phyloP scores from a whole-genome alignment of 35 echinoderm and acorn worm genomes.

The Eucidaris tribuloides region DNA sequence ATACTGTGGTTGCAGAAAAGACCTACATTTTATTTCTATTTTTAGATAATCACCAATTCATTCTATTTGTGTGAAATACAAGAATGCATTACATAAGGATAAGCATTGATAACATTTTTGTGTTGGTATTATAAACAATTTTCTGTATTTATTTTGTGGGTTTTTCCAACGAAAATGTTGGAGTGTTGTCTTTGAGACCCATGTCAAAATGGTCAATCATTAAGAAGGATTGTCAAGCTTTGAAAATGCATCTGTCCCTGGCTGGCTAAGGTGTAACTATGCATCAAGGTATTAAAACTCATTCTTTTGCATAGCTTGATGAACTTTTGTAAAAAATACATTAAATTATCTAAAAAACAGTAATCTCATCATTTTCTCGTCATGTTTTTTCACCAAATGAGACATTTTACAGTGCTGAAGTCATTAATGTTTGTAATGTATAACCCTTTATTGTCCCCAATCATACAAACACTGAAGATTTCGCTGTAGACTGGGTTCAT shows the following conservation, averaged over 20 bases:
- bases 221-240: background rate
- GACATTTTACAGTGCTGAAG: background rate
- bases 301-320: no score
- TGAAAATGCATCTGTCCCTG: background rate
- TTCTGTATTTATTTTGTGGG: background rate
- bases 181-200: conserved; percentile 1
- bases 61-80: no score
- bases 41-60: no score
- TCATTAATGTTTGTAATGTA: background rate
- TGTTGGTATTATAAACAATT: background rate
- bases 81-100: no score
- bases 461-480: no score
- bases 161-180: background rate
- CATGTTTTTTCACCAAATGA: background rate
- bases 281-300: background rate
- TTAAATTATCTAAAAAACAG: no score
- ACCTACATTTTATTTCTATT: no score
- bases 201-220: conserved; percentile 4
- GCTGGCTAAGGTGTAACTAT: conserved; percentile 8
- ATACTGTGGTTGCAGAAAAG: no score
- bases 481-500: no score
- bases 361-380: background rate
- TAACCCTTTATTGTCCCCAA: background rate
- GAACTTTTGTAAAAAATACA: no score
- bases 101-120: no score